Percentiles rank a stretch among this genome's conserved stretches.
phyloP scores from a whole-genome alignment of 1,140 invertebrate species.

The Listronotus bonariensis region DNA sequence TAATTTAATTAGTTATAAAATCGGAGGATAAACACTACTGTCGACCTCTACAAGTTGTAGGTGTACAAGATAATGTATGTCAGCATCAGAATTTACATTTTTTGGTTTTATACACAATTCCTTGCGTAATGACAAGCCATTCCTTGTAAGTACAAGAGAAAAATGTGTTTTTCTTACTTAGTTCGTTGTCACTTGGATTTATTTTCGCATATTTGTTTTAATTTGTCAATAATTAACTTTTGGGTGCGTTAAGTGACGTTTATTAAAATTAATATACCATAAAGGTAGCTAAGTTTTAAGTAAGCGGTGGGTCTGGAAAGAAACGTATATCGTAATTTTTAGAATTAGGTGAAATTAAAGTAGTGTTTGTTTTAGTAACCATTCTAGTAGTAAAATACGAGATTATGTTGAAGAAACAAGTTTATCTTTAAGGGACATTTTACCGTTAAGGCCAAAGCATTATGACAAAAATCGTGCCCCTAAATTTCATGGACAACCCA shows the following conservation, averaged over 20 bases:
- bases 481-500: conserved; percentile 81
- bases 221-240: no score
- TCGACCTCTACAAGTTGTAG: no score
- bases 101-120: conserved; percentile 17
- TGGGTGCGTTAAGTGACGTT: no score
- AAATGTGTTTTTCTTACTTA: no score
- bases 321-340: background rate
- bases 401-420: conserved; percentile 61
- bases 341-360: background rate
- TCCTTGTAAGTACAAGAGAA: conserved; percentile 8
- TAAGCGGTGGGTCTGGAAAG: background rate
- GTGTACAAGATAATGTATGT: conserved; percentile 20
- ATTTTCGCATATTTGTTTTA: no score
- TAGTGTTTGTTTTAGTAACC: conserved; percentile 25
- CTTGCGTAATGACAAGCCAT: conserved; percentile 17
- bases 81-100: conserved; percentile 12
- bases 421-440: conserved; percentile 77
- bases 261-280: no score
- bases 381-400: conserved; percentile 33
- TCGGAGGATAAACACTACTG: no score
- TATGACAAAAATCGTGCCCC: conserved; percentile 90
- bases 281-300: background rate
- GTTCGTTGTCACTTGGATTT: no score
- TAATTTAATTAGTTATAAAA: no score
- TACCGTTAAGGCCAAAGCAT: conserved; percentile 80